Evolutionary conservation across 1,140 invertebrate species (phyloP).

Genomic region (Mya arenaria): DNA sequence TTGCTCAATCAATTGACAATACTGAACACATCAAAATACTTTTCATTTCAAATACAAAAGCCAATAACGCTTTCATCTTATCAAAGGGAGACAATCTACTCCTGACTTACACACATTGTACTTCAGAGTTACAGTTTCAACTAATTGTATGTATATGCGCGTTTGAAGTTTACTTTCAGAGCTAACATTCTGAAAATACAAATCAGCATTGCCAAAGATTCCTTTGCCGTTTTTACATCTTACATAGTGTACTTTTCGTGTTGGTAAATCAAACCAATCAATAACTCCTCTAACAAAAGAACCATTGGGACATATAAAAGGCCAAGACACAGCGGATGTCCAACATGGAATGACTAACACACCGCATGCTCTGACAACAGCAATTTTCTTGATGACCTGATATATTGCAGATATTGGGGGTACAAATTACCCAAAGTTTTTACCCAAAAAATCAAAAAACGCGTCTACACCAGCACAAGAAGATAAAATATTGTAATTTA

Average conservation of each 20-base stretch:
- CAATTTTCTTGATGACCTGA: slow-evolving; percentile 6
- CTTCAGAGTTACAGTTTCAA: neutral
- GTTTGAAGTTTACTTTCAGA: neutral
- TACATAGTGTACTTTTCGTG: slow-evolving; percentile 6
- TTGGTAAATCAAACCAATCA: slow-evolving; percentile 15
- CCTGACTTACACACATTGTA: neutral
- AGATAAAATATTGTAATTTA: neutral
- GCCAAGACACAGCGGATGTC: slow-evolving; percentile 22
- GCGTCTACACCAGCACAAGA: neutral
- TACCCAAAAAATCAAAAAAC: neutral
- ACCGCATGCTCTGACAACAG: neutral
- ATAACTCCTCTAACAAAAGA: slow-evolving; percentile 14
- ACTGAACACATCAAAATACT: neutral
- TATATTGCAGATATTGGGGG: neutral
- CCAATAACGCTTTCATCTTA: neutral
- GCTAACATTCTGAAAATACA: slow-evolving; percentile 7
- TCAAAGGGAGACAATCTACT: neutral
- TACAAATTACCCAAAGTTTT: neutral
- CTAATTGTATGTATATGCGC: neutral
- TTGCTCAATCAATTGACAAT: neutral
- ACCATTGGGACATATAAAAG: neutral
- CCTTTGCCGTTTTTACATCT: slow-evolving; percentile 22
- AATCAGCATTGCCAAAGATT: slow-evolving; percentile 30
- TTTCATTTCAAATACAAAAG: neutral
- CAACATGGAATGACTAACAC: neutral